Evolutionary conservation across 1,140 invertebrate genomes (phyloP).

Genomic region (Drosophila arizonae): DNA sequence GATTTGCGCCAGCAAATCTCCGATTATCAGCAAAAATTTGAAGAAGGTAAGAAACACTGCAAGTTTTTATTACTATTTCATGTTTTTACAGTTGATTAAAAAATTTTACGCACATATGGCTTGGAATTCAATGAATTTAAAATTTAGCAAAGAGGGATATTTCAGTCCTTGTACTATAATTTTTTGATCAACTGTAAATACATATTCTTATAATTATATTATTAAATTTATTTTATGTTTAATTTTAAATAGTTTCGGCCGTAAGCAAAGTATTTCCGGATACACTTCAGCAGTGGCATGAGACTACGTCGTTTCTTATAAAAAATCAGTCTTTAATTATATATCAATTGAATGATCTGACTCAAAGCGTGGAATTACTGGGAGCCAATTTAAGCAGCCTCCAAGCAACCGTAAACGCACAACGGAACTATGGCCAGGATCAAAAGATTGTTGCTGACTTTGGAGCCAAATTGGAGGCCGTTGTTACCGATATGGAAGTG

Average conservation of each 20-base stretch:
- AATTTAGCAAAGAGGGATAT: too few species aligned
- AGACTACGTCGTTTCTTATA: constrained; percentile 85
- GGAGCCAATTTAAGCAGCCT: constrained; percentile 62
- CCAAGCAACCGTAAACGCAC: constrained; percentile 50
- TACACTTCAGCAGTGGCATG: constrained; percentile 86
- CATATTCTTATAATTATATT: background rate
- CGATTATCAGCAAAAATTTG: constrained; percentile 78
- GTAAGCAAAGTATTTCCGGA: constrained; percentile 86
- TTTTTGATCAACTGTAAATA: background rate
- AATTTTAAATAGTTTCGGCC: constrained; percentile 83
- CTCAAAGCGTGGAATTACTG: constrained; percentile 54
- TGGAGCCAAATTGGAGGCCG: constrained; percentile 77
- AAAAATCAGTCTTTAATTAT: constrained; percentile 84
- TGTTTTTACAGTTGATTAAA: background rate
- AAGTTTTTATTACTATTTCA: background rate
- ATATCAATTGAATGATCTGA: constrained; percentile 63
- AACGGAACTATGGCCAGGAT: constrained; percentile 71
- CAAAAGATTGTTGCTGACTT: constrained; percentile 78
- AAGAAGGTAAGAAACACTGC: constrained; percentile 62
- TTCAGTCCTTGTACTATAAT: background rate
- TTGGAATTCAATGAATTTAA: too few species aligned
- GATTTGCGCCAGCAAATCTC: constrained; percentile 75
- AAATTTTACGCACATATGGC: background rate
- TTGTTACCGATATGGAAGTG: constrained; percentile 69
- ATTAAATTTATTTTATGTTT: constrained; percentile 13